Evolutionary conservation across 2,888 invertebrate genomes (phyloP).

Genomic region (Drosophila niveifrons): DNA sequence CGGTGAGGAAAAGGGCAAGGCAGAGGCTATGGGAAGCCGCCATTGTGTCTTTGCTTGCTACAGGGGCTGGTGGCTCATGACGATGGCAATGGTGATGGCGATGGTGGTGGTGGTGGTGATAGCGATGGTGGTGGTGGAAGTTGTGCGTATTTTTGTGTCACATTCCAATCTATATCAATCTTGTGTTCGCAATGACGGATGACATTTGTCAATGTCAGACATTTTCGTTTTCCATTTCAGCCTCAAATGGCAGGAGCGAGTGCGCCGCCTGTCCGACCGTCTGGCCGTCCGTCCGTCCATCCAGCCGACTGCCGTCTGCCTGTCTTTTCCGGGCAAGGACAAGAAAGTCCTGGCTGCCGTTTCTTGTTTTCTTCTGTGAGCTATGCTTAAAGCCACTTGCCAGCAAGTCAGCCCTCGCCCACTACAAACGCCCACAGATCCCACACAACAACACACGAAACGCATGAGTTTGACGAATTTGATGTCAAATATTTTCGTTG

Average conservation of each 20-base stretch:
- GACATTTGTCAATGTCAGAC: conserved; percentile 86
- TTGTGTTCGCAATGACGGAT: conserved; percentile 86
- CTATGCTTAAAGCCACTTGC: conserved; percentile 69
- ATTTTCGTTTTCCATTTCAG: conserved; percentile 84
- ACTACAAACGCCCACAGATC: conserved; percentile 38
- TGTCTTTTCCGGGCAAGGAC: conserved; percentile 1
- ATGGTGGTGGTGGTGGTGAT: conserved; percentile 23
- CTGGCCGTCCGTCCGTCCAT: conserved; percentile 17
- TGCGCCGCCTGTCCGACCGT: conserved; percentile 22
- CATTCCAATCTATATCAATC: conserved; percentile 86
- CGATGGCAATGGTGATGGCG: conserved; percentile 26
- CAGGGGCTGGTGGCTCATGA: conserved; percentile 46
- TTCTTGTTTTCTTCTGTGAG: not conserved
- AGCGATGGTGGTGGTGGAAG: conserved; percentile 54
- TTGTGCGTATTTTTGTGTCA: conserved; percentile 85
- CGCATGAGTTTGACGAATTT: conserved; percentile 81
- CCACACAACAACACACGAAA: conserved; percentile 34
- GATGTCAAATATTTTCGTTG: conserved; percentile 81
- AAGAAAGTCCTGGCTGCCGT: not conserved
- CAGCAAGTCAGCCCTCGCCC: conserved; percentile 51
- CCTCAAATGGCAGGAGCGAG: conserved; percentile 70
- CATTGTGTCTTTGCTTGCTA: conserved; percentile 62
- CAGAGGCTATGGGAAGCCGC: conserved; percentile 43
- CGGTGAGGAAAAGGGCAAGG: not conserved
- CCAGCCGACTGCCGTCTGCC: conserved; percentile 3